These are phyloP conservation scores for Fabriciana adippe DNA, from an alignment of 2,888 invertebrate genomes.

Conservation along the genomic window DNA sequence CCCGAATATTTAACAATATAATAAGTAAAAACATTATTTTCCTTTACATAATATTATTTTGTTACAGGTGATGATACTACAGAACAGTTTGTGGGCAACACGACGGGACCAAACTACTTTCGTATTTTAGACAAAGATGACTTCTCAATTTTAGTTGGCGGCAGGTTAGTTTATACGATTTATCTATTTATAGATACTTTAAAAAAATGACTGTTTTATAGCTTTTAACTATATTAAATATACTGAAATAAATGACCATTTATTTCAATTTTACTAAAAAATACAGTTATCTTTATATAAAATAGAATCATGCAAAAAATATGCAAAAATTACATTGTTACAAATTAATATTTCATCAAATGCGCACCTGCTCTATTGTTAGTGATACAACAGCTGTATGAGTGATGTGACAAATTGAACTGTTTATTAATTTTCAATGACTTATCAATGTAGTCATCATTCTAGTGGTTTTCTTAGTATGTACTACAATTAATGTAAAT, in stretches of 20 bases:
- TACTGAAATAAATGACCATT: no score
- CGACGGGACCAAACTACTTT: conserved; percentile 91
- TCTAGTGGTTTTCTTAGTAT: not conserved
- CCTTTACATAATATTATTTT: conserved; percentile 55
- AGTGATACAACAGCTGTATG: conserved; percentile 14
- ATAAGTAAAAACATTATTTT: no score
- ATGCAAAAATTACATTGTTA: no score
- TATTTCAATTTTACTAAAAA: not conserved
- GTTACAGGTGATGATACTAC: conserved; percentile 87
- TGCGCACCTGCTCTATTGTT: conserved; percentile 13
- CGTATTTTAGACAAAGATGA: conserved; percentile 94
- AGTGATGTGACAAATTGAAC: conserved; percentile 13
- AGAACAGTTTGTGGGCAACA: conserved; percentile 90
- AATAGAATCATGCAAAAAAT: no score
- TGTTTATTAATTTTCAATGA: conserved; percentile 15
- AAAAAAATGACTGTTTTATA: no score
- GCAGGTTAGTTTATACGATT: conserved; percentile 84
- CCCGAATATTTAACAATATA: not conserved
- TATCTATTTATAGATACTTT: not conserved
- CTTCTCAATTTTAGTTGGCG: conserved; percentile 93
- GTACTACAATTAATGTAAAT: not conserved
- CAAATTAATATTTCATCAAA: conserved; percentile 13
- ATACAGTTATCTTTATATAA: no score
- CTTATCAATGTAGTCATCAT: not conserved
- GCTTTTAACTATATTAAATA: no score